Conservation (phyloP, 2,797 vertebrate genomes). For the Sciurus carolinensis region DNA sequence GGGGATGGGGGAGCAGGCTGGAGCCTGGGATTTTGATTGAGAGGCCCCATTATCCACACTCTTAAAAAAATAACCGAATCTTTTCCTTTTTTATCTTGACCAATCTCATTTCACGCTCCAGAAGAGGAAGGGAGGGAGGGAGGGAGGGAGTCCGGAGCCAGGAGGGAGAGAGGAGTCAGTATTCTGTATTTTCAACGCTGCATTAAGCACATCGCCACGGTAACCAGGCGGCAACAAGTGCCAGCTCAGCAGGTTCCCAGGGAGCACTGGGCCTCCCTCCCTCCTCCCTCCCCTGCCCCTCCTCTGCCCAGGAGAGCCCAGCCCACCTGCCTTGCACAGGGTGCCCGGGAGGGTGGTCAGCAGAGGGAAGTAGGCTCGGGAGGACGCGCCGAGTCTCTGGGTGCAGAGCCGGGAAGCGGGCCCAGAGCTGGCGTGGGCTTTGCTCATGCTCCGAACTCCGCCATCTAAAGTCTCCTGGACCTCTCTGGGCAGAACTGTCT, state of each 20-base stretch:
- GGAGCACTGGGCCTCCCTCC: constrained; percentile 69
- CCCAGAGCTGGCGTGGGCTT: background rate
- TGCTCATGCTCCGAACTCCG: background rate
- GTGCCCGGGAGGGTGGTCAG: constrained; percentile 54
- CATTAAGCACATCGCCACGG: constrained; percentile 90
- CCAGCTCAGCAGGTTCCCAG: constrained; percentile 88
- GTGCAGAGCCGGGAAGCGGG: background rate
- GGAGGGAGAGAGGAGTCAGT: constrained; percentile 86
- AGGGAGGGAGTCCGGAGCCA: constrained; percentile 82
- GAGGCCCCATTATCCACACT: constrained; percentile 87
- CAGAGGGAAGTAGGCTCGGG: background rate
- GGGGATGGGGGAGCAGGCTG: constrained; percentile 66
- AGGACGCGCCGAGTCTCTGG: background rate
- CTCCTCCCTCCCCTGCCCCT: background rate
- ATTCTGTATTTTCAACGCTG: constrained; percentile 89
- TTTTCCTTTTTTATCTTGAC: constrained; percentile 89
- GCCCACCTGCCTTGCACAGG: constrained; percentile 79
- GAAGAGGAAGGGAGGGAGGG: constrained; percentile 87
- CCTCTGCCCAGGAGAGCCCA: constrained; percentile 50
- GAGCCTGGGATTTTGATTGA: constrained; percentile 86
- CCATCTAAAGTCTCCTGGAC: background rate
- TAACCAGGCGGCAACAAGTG: constrained; percentile 88
- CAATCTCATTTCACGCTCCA: constrained; percentile 91
- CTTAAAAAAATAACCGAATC: constrained; percentile 88
- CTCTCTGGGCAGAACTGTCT: background rate